A percentile compares a stretch with the other conserved stretches of the same genome.
phyloP scores from a whole-genome alignment of 1,140 invertebrate genomes.

The Magallana gigas region DNA sequence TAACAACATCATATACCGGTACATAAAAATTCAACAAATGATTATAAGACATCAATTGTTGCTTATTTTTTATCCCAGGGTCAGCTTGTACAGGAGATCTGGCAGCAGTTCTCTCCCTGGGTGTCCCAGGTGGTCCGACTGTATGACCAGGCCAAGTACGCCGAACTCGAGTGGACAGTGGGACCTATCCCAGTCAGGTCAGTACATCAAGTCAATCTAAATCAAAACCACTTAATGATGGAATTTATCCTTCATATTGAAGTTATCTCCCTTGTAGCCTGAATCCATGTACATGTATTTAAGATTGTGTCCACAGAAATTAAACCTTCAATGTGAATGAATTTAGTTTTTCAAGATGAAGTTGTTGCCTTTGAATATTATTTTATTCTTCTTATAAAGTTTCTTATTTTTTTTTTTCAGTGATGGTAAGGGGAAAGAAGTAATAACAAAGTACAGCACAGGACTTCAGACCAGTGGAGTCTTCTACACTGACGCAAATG shows the following conservation, averaged over 20 bases:
- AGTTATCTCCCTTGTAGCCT: no score
- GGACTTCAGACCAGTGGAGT: conserved; percentile 83
- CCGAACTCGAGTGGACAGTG: conserved; percentile 95
- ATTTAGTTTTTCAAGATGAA: no score
- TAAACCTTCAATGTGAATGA: no score
- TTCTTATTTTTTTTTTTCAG: conserved; percentile 74
- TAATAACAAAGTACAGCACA: conserved; percentile 86
- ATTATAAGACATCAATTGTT: not conserved
- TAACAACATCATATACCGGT: no score
- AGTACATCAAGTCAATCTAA: conserved; percentile 62
- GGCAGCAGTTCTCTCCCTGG: conserved; percentile 88
- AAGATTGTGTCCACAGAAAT: no score
- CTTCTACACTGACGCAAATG: conserved; percentile 97
- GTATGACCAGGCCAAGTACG: conserved; percentile 83
- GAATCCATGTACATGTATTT: no score
- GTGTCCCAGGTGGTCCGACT: conserved; percentile 89
- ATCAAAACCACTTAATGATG: no score
- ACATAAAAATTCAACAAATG: no score
- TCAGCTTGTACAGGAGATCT: conserved; percentile 89
- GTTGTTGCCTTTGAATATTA: no score
- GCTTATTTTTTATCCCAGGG: conserved; percentile 78
- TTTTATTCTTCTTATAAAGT: no score
- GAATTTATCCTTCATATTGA: no score
- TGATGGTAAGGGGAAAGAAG: conserved; percentile 90
- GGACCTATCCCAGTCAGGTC: conserved; percentile 89